Conservation (phyloP, 2,113 vertebrate species). For the Megaleporinus macrocephalus region DNA sequence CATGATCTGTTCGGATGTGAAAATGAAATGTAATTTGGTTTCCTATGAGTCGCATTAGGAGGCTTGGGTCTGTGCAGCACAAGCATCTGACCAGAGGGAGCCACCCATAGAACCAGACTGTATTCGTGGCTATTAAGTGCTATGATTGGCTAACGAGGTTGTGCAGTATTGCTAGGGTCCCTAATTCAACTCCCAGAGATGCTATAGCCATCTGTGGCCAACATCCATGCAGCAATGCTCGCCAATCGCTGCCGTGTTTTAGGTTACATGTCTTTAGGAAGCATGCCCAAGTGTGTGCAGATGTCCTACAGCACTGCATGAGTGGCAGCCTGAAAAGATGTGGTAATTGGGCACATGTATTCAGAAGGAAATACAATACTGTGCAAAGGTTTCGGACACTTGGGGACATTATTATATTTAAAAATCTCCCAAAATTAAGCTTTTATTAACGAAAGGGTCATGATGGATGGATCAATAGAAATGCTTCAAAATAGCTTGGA, state of each 20-base stretch:
- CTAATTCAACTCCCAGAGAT: not conserved
- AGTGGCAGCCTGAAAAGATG: not conserved
- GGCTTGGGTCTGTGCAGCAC: not conserved
- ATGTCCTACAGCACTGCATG: not conserved
- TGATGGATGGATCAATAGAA: too few species aligned
- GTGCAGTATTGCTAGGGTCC: not conserved
- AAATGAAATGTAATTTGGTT: constrained; percentile 6
- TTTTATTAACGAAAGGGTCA: too few species aligned
- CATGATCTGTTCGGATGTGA: not conserved
- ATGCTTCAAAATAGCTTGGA: too few species aligned
- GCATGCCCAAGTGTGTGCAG: too few species aligned
- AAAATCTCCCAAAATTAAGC: too few species aligned
- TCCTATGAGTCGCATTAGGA: not conserved
- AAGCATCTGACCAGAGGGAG: not conserved
- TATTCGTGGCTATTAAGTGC: not conserved
- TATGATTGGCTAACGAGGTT: not conserved
- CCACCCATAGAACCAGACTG: not conserved
- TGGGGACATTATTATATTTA: too few species aligned
- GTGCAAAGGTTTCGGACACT: too few species aligned
- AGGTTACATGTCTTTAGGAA: too few species aligned
- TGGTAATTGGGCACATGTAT: not conserved
- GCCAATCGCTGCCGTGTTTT: too few species aligned
- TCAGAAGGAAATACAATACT: too few species aligned
- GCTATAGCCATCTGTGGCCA: not conserved
- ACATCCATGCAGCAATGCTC: not conserved